A percentile compares a stretch with the other conserved stretches of the same genome.
Evolutionary conservation across 1,140 invertebrate species (phyloP).

Genomic region (Drosophila rhopaloa): DNA sequence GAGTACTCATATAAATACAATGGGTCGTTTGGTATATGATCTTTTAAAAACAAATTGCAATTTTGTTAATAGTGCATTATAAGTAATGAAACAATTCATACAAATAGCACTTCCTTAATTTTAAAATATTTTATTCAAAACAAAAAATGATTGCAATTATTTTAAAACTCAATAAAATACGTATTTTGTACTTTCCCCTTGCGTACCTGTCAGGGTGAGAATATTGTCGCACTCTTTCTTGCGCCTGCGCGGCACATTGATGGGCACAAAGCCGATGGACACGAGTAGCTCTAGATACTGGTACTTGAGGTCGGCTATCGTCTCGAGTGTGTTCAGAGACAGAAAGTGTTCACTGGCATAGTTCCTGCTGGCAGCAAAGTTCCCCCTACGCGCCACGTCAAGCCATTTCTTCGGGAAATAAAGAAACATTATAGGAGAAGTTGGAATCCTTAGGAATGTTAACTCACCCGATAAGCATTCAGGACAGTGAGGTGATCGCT

Average conservation of each 20-base stretch:
- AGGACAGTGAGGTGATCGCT: conserved; percentile 93
- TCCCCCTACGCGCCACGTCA: conserved; percentile 86
- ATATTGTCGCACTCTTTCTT: conserved; percentile 89
- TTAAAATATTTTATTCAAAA: too few relatives aligned
- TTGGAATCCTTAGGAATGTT: not conserved
- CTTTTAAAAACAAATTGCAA: too few relatives aligned
- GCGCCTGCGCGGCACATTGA: conserved; percentile 86
- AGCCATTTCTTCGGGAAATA: conserved; percentile 89
- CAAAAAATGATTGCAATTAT: too few relatives aligned
- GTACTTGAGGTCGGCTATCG: conserved; percentile 92
- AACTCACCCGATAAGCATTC: conserved; percentile 89
- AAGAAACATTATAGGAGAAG: not conserved
- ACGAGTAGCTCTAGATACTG: conserved; percentile 93
- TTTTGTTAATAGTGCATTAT: too few relatives aligned
- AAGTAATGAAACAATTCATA: too few relatives aligned
- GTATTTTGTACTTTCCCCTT: not conserved
- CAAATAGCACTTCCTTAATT: too few relatives aligned
- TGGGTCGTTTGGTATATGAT: too few relatives aligned
- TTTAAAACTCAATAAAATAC: too few relatives aligned
- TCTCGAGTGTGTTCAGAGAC: conserved; percentile 89
- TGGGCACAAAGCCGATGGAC: conserved; percentile 91
- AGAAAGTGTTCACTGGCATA: conserved; percentile 91
- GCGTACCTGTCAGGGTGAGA: conserved; percentile 87
- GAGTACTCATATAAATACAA: too few relatives aligned
- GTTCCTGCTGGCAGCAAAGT: conserved; percentile 87